These are phyloP conservation scores for Trigoniulus corallinus DNA, from an alignment of 1,140 invertebrate genomes.

Conservation along the genomic window DNA sequence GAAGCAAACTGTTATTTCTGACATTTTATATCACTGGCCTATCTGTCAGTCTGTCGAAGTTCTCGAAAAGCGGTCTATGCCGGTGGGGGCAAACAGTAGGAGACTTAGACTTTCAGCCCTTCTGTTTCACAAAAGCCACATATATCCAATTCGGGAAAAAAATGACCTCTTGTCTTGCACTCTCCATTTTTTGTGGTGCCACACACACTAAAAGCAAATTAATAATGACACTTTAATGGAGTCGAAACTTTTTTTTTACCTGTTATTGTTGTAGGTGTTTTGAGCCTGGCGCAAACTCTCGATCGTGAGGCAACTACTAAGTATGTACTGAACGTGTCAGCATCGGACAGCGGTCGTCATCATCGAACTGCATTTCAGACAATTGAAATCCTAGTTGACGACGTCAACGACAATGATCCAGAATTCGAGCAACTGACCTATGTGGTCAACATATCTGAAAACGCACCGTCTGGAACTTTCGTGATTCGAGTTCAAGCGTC, in stretches of 20 bases:
- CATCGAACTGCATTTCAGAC: conserved; percentile 42
- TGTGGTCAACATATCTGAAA: conserved; percentile 58
- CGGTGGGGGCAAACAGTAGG: no score
- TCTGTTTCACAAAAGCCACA: no score
- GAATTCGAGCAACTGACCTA: conserved; percentile 59
- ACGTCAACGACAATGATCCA: conserved; percentile 58
- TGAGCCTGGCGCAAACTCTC: conserved; percentile 54
- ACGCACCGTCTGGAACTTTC: conserved; percentile 48
- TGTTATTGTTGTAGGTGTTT: conserved; percentile 23
- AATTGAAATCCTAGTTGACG: conserved; percentile 43
- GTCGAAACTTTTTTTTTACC: neutral
- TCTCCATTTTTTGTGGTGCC: no score
- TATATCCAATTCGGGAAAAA: no score
- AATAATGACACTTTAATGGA: neutral
- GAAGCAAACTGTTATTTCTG: no score
- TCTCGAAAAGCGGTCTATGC: no score
- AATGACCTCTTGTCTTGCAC: no score
- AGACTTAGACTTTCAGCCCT: no score
- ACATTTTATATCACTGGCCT: no score
- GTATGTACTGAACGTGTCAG: conserved; percentile 55
- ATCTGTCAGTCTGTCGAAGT: no score
- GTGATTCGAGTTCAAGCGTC: conserved; percentile 59
- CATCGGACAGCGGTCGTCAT: conserved; percentile 61
- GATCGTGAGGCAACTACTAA: conserved; percentile 29
- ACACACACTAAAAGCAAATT: no score